Evolutionary conservation across 1,140 invertebrate species (phyloP), one percentile per base, ranked within the genome.

Genomic region (Cyrtorhinus lividipennis): DNA sequence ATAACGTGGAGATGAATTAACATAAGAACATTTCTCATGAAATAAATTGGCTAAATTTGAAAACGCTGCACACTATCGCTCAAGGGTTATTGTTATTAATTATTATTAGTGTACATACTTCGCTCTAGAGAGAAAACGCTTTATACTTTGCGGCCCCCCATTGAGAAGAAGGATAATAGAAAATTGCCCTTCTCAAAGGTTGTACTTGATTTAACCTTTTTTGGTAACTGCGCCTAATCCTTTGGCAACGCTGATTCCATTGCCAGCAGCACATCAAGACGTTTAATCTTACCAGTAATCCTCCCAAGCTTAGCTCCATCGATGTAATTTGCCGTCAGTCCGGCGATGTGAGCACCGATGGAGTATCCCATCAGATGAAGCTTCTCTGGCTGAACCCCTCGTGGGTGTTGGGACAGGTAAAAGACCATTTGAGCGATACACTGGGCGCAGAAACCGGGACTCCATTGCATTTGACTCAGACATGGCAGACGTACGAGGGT

Each of bases 321-420:
- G 12, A 92, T 71, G 69, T 85, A 83, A 71, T 90, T 90, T 22
- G 88, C 85, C 0, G 88, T 83, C 24, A 90, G 74, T 0, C 89
- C 89, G 23, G 87, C 83, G 53, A 91, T 90, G 67, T 92, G 88
- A 0, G 89, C 87, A 8, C 89, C 88, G 23, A 91, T 85, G 69
- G 86, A 90, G 72, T 89, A 90, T 0, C 89, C 89, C 56, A 91
- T 82, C 0, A 90, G 78, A 72, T 91, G 89, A 24, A 91, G 73
- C 56, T 80, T 79, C 68, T 88, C 83, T 0, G 86, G 85, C 24
- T 75, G 78, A 1, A 86, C 80, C 0, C 85, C 81, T 58, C 85
- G 79, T 0, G 86, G 87, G 77, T 90, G 87, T 63, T 83, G 78
- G 45, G 81, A 81, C 66, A 92, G 71, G 69, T 90, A 91, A 66